Evolutionary conservation across 2,888 invertebrate species (phyloP), one percentile per base, ranked within the genome.

Genomic region (Lasioglossum oenotherae): DNA sequence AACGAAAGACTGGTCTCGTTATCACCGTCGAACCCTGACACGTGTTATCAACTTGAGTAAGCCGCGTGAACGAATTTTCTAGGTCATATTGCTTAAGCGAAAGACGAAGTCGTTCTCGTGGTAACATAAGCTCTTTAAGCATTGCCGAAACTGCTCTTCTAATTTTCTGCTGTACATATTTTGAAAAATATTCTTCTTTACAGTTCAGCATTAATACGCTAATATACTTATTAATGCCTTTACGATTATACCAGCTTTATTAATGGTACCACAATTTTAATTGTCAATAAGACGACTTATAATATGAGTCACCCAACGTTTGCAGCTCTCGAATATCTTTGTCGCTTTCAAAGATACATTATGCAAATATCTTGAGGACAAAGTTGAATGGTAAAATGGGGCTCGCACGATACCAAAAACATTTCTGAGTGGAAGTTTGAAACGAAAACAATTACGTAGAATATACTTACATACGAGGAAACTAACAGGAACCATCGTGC

Each of bases 21-120:
- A 88, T 91, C 88, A 44, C 44, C 0, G 64, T 77, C 82, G 84
- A 89, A 89, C 90, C 69, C 84, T 90, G 86, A 91, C 91, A 86
- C 53, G 67, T 72, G 78, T 91, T 90, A 90, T 90, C 90, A 82
- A 16, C 76, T 82, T 67, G 31, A 14, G 0, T 41, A 35, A 73
- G 71, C 53, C 44, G 64, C 80, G 74, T 46, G n/a, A n/a, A 73
- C 27, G 60, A 60, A 78, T 31, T 80, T 83, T 86, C 53, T 88
- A 83, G 83, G 88, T 80, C 88, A 71, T 74, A 71, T 57, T 78
- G 77, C 49, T 71, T 81, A 76, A 73, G 35, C 57, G 46, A 16
- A 19, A 3, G 38, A 44, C 27, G 46, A 80, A 41, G 53, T 82
- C 67, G 38, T 78, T 80, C 83, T 41, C 49, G 31, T 71, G 35